Evolutionary conservation across 2,797 vertebrate genomes (phyloP), one percentile per base, ranked within the genome.

Genomic region (Fratercula arctica): DNA sequence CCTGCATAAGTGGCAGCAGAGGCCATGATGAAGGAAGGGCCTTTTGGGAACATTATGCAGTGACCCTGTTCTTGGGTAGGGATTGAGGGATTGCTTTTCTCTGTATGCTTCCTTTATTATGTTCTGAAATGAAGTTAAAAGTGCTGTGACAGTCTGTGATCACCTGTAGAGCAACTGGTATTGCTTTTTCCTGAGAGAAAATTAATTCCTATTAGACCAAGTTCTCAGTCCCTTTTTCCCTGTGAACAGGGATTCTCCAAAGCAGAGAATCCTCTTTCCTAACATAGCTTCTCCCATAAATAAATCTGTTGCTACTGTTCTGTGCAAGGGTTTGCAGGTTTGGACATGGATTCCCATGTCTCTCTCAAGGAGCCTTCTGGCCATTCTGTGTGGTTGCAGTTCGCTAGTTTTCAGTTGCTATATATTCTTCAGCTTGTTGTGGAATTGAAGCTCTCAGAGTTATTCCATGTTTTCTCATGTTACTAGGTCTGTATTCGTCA

Each of bases 401-500:
- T 81, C 57, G 79, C 39, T 76, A 19, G 4, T 75, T 96, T 94
- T 94, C 68, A 66, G 73, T 73, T 90, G 76, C 79, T 87, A 12
- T 67, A 46, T 91, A 67, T 94, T 85, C 85, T 73, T 67, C 70
- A 95, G 90, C 88, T 89, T 88, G 69, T 85, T 66, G 54, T 61
- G 79, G 66, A 91, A 54, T 63, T 20, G 31, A 86, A 97, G 78
- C 86, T 83, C 54, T 61, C 79, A 20, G 92, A 93, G 95, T 95
- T 95, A 96, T 93, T 93, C 89, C 90, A 91, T 94, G 64, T 96
- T 97, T 96, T 95, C 95, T 84, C 85, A 91, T 96, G 94, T 95
- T 96, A 90, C 90, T 94, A 91, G 94, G 89, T 97, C 96, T 97
- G 89, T 95, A 50, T 97, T 96, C 56, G 80, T 97, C 93, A 97